phyloP scores from a whole-genome alignment of 2,888 invertebrate species.

The Agrotis puta region DNA sequence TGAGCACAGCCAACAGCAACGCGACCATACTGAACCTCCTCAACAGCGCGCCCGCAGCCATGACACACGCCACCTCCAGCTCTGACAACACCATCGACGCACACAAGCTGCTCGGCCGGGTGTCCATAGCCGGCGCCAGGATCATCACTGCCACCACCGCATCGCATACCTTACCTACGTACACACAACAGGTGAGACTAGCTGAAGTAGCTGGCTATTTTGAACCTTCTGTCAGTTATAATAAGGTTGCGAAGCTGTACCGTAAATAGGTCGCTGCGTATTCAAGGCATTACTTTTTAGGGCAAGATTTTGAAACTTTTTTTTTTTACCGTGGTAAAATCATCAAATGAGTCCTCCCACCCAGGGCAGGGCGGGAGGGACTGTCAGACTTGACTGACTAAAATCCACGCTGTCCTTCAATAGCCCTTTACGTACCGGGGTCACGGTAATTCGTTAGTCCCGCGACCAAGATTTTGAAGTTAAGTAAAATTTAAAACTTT shows the following conservation, averaged over 20 bases:
- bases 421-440: too few species aligned
- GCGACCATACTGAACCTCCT: constrained; percentile 94
- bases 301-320: not conserved
- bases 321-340: too few species aligned
- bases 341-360: too few species aligned
- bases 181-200: constrained; percentile 82
- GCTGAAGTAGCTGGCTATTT: not conserved
- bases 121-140: constrained; percentile 90
- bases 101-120: constrained; percentile 88
- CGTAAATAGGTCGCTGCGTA: not conserved
- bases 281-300: not conserved
- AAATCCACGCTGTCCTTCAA: too few species aligned
- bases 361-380: too few species aligned
- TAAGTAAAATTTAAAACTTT: not conserved
- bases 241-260: not conserved
- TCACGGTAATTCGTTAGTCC: too few species aligned
- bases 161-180: constrained; percentile 82
- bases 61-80: constrained; percentile 89
- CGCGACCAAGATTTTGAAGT: not conserved
- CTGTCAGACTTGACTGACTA: too few species aligned
- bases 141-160: constrained; percentile 83
- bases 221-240: not conserved
- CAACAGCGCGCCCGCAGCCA: constrained; percentile 94
- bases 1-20: constrained; percentile 91
- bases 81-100: constrained; percentile 71